Base-by-base conservation (phyloP, 1,140 invertebrate species). In the Drosophila orosa region DNA sequence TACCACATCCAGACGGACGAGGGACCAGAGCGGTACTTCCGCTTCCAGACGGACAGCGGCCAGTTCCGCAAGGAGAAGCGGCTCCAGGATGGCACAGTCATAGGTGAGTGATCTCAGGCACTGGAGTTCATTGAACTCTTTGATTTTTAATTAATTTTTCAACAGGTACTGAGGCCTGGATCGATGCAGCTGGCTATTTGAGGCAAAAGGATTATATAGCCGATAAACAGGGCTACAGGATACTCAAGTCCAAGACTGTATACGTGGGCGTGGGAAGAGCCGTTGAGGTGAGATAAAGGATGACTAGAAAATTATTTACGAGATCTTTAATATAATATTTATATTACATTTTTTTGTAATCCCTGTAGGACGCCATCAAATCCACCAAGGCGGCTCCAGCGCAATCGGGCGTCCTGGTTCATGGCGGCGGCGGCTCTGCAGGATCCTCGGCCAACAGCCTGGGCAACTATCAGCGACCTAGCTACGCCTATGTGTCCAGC, bases 1-100 rank as follows among this genome's bases (percentile, higher is more conserved):
- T 97, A 97, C 92, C 96, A 98, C 92, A 97, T 97, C 78, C 97
- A 97, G 92, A 97, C 96, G n/a, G 97, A 98, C 89, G 96, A 97
- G 92, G 97, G 96, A 24, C 95, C 95, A 1, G 96, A 97, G 81
- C 93, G 97, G 27, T 97, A 95, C 92, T 97, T 97, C 93, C 94
- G 96, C 61, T 98, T 96, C 91, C 96, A 97, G 92, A 98, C 97
- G 0, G 94, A 96, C 72, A 97, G 96, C 91, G 97, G 97, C 3
- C 97, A 98, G 90, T 98, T 97, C 89, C 93, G 97, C 15, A 97
- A 97, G 92, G 97, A 97, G 90, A 96, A 96, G 90, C 93, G 97
- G 55, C 92, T 97, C 1, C 95, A 96, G 89, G 96, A 97, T 92
- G 96, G 96, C 57, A 96, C 95, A 4, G 95, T 96, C 58, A 94